phyloP scores from a whole-genome alignment of 1,140 invertebrate species.

The Cydia amplana region DNA sequence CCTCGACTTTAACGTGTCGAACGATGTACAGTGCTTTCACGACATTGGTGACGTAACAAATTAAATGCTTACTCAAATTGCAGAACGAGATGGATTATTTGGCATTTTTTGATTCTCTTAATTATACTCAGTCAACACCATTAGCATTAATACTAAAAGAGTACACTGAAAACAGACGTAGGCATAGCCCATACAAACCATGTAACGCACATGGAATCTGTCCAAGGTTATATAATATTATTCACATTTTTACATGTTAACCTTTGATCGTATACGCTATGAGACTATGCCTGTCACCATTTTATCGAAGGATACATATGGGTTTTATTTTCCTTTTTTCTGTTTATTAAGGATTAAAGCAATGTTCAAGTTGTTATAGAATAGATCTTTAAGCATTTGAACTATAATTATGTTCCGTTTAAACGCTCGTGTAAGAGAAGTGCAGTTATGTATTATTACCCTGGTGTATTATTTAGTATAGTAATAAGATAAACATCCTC shows the following conservation, averaged over 20 bases:
- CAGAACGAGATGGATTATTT: conserved; percentile 47
- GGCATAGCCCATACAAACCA: conserved; percentile 40
- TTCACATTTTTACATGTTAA: conserved; percentile 9
- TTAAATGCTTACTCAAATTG: conserved; percentile 72
- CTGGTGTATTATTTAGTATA: conserved; percentile 54
- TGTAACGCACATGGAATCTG: conserved; percentile 34
- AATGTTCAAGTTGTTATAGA: conserved; percentile 17
- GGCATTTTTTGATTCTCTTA: conserved; percentile 60
- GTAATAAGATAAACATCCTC: conserved; percentile 39
- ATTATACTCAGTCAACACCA: conserved; percentile 71
- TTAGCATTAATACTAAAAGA: conserved; percentile 55
- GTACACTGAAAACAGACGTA: conserved; percentile 36
- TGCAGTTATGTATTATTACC: conserved; percentile 51
- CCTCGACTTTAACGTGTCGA: not conserved
- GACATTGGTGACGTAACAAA: conserved; percentile 47
- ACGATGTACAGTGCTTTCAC: not conserved
- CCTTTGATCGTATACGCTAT: conserved; percentile 21
- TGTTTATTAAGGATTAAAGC: conserved; percentile 18
- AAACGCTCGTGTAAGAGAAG: conserved; percentile 40
- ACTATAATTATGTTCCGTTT: conserved; percentile 43
- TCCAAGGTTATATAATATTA: conserved; percentile 22
- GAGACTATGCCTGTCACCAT: conserved; percentile 17
- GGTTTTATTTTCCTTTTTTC: not conserved
- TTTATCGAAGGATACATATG: not conserved
- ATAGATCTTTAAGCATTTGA: conserved; percentile 40